phyloP scores from a whole-genome alignment of 1,140 invertebrate genomes.

The Drosophila repletoides region DNA sequence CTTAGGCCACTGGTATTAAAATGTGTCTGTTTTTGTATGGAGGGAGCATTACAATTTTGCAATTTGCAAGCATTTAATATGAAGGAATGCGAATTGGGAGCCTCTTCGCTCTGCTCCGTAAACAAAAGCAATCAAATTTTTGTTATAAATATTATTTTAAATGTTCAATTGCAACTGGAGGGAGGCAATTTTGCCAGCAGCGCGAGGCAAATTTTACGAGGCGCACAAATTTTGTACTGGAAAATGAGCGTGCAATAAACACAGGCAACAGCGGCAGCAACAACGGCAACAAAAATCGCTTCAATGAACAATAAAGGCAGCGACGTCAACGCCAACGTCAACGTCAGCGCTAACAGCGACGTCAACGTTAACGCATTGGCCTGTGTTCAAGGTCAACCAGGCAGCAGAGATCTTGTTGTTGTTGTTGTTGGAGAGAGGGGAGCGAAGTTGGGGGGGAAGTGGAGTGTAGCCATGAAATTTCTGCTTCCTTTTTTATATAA shows the following conservation, averaged over 20 bases:
- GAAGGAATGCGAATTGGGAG: constrained; percentile 16
- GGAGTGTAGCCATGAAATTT: background rate
- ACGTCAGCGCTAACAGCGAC: background rate
- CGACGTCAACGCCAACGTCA: background rate
- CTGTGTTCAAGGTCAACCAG: constrained; percentile 57
- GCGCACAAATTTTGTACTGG: constrained; percentile 40
- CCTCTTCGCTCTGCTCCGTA: constrained; percentile 8
- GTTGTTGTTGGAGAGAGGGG: too few relatives aligned
- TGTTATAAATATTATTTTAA: constrained; percentile 38
- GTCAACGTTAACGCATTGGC: constrained; percentile 19
- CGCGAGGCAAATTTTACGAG: constrained; percentile 48
- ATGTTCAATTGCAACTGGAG: constrained; percentile 37
- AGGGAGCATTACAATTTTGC: constrained; percentile 16
- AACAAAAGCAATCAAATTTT: constrained; percentile 23
- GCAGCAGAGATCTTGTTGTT: constrained; percentile 18
- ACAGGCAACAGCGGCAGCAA: constrained; percentile 20
- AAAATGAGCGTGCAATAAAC: constrained; percentile 35
- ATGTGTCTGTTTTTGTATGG: too few relatives aligned
- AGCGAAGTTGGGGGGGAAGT: background rate
- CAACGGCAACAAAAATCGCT: constrained; percentile 48
- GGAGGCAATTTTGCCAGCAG: too few relatives aligned
- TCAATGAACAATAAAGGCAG: constrained; percentile 46
- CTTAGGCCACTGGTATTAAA: too few relatives aligned
- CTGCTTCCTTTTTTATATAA: constrained; percentile 11
- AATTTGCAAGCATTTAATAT: constrained; percentile 46